Evolutionary conservation across 2,113 vertebrate genomes (phyloP).

Genomic region (Cyanocitta stelleri): DNA sequence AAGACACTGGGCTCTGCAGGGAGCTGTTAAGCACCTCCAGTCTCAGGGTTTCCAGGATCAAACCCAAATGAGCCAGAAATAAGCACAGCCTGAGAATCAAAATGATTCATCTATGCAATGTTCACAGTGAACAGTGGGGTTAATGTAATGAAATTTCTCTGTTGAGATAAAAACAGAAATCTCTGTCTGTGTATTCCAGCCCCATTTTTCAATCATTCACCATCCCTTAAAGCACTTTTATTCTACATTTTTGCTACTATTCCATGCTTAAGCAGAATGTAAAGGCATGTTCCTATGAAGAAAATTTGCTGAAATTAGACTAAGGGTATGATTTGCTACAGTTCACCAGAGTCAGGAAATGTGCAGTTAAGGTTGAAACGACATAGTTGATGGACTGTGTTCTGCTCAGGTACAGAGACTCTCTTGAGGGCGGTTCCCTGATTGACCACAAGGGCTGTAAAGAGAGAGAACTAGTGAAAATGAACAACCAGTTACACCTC

Average conservation of each 20-base stretch:
- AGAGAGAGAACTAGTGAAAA: neutral
- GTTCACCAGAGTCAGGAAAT: neutral
- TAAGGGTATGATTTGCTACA: neutral
- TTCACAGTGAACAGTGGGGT: neutral
- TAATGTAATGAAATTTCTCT: neutral
- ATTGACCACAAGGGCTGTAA: neutral
- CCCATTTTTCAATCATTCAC: neutral
- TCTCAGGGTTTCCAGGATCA: neutral
- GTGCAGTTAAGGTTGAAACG: neutral
- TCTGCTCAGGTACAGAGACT: neutral
- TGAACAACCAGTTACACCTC: neutral
- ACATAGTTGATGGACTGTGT: neutral
- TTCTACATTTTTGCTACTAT: neutral
- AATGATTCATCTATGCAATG: neutral
- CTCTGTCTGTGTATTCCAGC: neutral
- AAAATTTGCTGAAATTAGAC: neutral
- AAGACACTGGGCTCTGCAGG: neutral
- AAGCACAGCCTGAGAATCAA: neutral
- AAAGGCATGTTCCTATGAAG: neutral
- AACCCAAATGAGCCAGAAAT: neutral
- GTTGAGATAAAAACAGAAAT: neutral
- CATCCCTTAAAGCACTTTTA: neutral
- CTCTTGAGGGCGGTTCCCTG: neutral
- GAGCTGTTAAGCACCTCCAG: neutral
- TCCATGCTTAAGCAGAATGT: neutral